Base-by-base conservation (phyloP, 2,888 invertebrate genomes). In the Dorcus hopei region DNA sequence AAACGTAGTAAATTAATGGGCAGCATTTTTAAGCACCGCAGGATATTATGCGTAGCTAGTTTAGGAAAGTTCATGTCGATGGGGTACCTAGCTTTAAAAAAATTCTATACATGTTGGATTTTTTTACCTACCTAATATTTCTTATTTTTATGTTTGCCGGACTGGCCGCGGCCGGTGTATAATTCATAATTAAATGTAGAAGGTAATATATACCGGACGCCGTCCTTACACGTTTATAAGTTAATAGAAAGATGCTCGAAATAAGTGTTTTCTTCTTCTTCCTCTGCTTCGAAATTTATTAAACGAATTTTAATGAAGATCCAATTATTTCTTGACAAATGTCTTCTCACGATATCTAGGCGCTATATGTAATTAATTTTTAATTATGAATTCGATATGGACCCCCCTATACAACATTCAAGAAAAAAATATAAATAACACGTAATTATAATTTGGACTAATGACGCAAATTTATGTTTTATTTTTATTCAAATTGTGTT, bases 21-120 rank as follows among this genome's bases (percentile, higher is more conserved):
- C 57, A 58, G 55, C 64, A 62, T 64, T 61, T 64, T 60, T 59
- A 60, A 65, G 60, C 65, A 58, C 65, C 58, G 57, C 63, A 48
- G 65, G 65, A 64, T 56, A 62, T 62, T 61, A 47, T 60, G 53
- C 54, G 56, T 58, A 57, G 59, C 53, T 61, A 61, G 54, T 55
- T 65, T 58, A 54, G 47, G 49, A 54, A 57, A n/a, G 58, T 47
- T 57, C 53, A 61, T 58, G 56, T 59, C 63, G 58, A 59, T 65
- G 62, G 65, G 65, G 63, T 63, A 65, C 62, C 62, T 58, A 41
- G 33, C 23, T 9, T 47, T n/a, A 26, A 52, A 52, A n/a, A 52
- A 40, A 52, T 52, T 52, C 45, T 19, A 45, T 45, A 45, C 45
- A 45, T 9, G 45, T 45, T 42, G 42, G 42, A 11, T 16, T 42